These are phyloP conservation scores for Fulica atra DNA, from an alignment of 2,113 vertebrate genomes.

Conservation along the genomic window DNA sequence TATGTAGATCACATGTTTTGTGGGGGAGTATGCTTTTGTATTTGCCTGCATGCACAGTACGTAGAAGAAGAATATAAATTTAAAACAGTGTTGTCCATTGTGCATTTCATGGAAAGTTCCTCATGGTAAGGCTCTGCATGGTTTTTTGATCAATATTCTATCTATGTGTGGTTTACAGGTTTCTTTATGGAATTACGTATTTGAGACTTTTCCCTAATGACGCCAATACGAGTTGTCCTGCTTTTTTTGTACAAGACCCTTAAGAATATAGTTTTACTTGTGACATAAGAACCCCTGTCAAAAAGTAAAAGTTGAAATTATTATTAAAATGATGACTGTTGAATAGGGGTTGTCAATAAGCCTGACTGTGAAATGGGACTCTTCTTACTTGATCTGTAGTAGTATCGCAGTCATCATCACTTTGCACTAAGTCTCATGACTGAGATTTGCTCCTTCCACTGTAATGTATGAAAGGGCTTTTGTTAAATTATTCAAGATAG, in stretches of 20 bases:
- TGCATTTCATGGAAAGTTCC: background rate
- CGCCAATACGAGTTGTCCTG: background rate
- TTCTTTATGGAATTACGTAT: background rate
- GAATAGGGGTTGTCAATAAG: background rate
- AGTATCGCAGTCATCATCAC: background rate
- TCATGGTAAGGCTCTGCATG: background rate
- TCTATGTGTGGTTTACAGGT: background rate
- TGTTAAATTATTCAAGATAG: background rate
- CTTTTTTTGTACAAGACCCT: background rate
- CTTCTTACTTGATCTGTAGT: background rate
- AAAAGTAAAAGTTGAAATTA: background rate
- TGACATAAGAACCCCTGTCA: background rate
- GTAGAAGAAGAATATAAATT: background rate
- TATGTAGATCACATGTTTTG: background rate
- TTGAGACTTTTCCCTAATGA: background rate
- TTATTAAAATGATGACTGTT: background rate
- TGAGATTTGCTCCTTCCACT: background rate
- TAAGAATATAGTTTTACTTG: background rate
- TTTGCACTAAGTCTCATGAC: background rate
- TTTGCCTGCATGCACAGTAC: background rate
- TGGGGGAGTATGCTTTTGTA: background rate
- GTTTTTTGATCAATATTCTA: background rate
- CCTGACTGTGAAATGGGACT: background rate
- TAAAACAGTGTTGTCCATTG: fast-evolving
- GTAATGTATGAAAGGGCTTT: background rate